Percentiles rank a stretch among this genome's conserved stretches.
Conservation (phyloP, 1,140 invertebrate species). For the Magallana ariakensis region DNA sequence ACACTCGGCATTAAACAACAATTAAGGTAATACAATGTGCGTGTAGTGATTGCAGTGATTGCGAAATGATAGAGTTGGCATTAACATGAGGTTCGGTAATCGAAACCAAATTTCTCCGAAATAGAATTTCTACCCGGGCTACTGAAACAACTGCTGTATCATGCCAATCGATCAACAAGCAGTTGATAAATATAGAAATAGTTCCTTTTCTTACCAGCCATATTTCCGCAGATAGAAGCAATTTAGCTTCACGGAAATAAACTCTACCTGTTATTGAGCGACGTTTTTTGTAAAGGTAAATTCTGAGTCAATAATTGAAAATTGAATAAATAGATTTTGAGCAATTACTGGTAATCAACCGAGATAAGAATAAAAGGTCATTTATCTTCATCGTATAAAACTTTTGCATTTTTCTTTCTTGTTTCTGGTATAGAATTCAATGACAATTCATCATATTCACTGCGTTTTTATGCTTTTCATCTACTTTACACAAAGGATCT, state of each 20-base stretch:
- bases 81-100: not conserved
- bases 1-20: not conserved
- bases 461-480: too few species aligned
- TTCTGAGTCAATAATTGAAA: not conserved
- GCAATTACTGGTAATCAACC: too few species aligned
- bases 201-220: slow-evolving; percentile 4
- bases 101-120: not conserved
- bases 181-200: not conserved
- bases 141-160: not conserved
- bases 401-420: too few species aligned
- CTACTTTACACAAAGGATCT: too few species aligned
- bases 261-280: not conserved
- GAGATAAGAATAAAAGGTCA: too few species aligned
- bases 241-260: not conserved
- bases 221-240: slow-evolving; percentile 15
- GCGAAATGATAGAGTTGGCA: not conserved
- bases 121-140: not conserved
- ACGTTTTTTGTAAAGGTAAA: not conserved
- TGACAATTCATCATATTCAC: too few species aligned
- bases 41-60: not conserved
- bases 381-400: too few species aligned
- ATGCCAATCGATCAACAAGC: not conserved
- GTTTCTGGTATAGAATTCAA: too few species aligned
- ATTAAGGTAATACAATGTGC: slow-evolving; percentile 10
- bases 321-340: too few species aligned